These are phyloP conservation scores for Esox lucius DNA, from an alignment of 2,797 vertebrate species.

Conservation along the genomic window DNA sequence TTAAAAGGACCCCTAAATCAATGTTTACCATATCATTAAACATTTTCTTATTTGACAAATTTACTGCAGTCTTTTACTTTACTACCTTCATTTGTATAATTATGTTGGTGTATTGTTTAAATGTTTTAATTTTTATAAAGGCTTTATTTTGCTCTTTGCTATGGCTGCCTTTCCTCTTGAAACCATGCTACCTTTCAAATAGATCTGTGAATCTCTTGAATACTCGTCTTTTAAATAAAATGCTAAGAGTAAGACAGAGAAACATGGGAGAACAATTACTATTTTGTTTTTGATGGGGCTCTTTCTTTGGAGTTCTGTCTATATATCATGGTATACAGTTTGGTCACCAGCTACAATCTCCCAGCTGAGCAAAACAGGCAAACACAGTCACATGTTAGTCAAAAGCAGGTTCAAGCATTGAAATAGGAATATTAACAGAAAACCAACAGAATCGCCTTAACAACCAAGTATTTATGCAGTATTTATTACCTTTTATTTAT, in stretches of 20 bases:
- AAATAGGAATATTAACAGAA: background rate
- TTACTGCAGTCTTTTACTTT: background rate
- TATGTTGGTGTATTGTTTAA: background rate
- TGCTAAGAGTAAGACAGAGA: background rate
- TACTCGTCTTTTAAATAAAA: background rate
- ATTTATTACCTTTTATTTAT: too few relatives aligned
- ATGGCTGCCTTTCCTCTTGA: background rate
- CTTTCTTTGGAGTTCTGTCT: background rate
- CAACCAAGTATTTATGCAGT: background rate
- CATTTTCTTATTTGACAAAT: background rate
- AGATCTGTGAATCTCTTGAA: background rate
- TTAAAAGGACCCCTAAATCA: background rate
- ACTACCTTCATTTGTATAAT: background rate
- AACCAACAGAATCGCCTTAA: background rate
- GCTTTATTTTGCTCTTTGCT: background rate
- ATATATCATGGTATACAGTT: too few relatives aligned
- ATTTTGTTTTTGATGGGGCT: background rate
- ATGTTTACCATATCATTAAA: background rate
- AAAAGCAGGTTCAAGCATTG: background rate
- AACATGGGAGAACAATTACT: background rate
- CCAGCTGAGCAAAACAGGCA: background rate
- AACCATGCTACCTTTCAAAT: constrained; percentile 1
- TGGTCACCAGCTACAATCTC: too few relatives aligned
- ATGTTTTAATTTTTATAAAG: too few relatives aligned
- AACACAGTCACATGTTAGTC: background rate